Evolutionary conservation across 92 coral and sea anemone genomes (phyloP), one percentile per base, ranked within the genome.

Genomic region (Siderastrea radians): DNA sequence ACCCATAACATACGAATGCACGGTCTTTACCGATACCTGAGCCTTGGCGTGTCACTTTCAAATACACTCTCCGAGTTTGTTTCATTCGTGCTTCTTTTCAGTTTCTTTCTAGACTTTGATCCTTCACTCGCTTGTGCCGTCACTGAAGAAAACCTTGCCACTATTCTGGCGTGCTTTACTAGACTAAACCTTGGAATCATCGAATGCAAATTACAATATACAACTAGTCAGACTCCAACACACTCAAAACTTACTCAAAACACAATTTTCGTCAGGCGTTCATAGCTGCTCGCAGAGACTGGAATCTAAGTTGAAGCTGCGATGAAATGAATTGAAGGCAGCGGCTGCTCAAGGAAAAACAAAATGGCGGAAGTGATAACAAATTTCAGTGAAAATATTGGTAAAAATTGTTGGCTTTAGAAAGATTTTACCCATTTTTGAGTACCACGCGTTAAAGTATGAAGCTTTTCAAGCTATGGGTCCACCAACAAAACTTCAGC

Each of bases 401-500:
- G 71, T 26, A n/a, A 16, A 61, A 47, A 47, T 45, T 11, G 7
- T 4, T 9, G n/a, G n/a, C n/a, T 47, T 55, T 1, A 1, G 38
- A 55, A 15, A 8, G 3, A 1, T 44, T 2, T 63, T 49, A n/a
- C 46, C 3, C 3, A 1, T 49, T 1, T 58, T 49, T 58, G 67
- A 77, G 38, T 77, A 1, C 16, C 8, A 59, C 49, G 17, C 15
- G n/a, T 64, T 1, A 43, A 83, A 58, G 9, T 44, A 92, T 95
- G 98, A 97, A 97, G 91, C 89, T 92, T 58, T 97, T 93, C 86
- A 97, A 97, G 92, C 79, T 97, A 15, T 95, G 99, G 99, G 98
- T 97, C 68, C 99, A 97, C 46, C 99, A 97, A 76, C 95, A 93
- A 52, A 97, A 94, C 17, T 97, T 97, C 86, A 95, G 99, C 66